A percentile compares a stretch with the other conserved stretches of the same genome.
phyloP scores from a whole-genome alignment of 2,797 vertebrate genomes.

The Bradypus variegatus region DNA sequence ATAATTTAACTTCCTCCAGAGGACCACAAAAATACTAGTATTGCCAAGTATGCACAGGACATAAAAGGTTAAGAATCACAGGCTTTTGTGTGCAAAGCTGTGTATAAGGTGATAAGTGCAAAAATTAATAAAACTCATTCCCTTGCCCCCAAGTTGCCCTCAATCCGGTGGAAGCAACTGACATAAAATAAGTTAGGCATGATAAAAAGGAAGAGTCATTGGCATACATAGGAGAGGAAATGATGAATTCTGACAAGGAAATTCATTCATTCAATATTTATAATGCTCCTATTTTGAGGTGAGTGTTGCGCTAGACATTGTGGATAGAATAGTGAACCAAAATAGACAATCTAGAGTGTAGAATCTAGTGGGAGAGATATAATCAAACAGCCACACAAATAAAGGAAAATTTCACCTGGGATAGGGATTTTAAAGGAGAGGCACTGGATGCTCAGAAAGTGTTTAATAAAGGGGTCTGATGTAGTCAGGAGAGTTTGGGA shows the following conservation, averaged over 20 bases:
- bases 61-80: neutral
- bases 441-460: neutral
- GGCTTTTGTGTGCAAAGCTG: neutral
- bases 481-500: neutral
- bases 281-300: neutral
- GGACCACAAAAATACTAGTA: neutral
- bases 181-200: neutral
- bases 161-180: neutral
- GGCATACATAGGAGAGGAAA: neutral
- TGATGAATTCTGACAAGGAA: neutral
- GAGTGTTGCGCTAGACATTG: neutral
- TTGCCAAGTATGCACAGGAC: neutral
- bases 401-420: neutral
- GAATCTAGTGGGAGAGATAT: neutral
- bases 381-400: neutral
- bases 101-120: neutral
- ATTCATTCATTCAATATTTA: neutral
- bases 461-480: neutral
- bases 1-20: neutral
- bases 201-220: neutral
- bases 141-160: neutral
- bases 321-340: neutral
- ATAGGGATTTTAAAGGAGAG: neutral
- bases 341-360: neutral
- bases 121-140: neutral